A percentile compares a stretch with the other conserved stretches of the same genome.
Conservation (phyloP, 2,888 invertebrate species). For the Caenorhabditis sp. region DNA sequence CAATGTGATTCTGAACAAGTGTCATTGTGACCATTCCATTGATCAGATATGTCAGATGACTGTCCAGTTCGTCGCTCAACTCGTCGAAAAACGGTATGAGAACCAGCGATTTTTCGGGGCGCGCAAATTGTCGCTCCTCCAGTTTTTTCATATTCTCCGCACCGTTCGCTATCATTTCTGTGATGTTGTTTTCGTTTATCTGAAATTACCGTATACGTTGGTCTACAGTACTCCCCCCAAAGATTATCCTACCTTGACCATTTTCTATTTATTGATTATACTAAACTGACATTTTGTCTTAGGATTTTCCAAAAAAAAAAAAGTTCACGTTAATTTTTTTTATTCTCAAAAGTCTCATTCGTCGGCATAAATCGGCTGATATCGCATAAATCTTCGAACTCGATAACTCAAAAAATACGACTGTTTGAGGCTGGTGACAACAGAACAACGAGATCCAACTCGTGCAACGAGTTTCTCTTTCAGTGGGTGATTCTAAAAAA, state of each 20-base stretch:
- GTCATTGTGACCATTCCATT: conserved; percentile 2
- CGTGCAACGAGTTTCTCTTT: background rate
- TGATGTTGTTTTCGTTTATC: background rate
- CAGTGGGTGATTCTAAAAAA: background rate
- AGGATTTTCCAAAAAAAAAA: background rate
- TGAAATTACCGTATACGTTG: no score
- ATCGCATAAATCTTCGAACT: background rate
- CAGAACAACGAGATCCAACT: background rate
- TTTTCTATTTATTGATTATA: background rate
- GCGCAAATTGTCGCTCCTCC: conserved; percentile 2
- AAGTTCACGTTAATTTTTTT: background rate
- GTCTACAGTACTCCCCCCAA: no score
- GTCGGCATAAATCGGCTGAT: background rate
- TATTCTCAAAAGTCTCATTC: background rate
- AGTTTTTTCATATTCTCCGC: conserved; percentile 22
- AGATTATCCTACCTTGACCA: background rate
- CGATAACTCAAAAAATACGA: background rate
- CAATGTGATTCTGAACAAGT: background rate
- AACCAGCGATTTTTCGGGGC: conserved; percentile 13
- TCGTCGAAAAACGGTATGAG: conserved; percentile 34
- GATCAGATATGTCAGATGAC: background rate
- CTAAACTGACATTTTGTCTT: background rate
- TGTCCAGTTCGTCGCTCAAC: conserved; percentile 1
- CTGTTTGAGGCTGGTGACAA: background rate
- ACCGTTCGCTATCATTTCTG: conserved; percentile 3